phyloP scores from a whole-genome alignment of 35 echinoderm and acorn worm genomes.

The Holothuria glaberrima region DNA sequence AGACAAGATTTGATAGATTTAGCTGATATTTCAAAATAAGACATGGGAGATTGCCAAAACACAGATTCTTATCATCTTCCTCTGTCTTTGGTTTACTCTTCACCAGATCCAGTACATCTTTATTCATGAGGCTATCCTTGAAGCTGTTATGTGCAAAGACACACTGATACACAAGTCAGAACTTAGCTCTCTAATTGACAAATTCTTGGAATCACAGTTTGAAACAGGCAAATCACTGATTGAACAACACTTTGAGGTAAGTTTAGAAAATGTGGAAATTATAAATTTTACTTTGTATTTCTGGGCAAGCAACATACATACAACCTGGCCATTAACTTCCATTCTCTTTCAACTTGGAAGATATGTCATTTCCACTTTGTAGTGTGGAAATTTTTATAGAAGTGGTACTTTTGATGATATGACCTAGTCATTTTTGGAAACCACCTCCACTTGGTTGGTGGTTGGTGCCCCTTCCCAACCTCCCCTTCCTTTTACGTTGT shows the following conservation, averaged over 20 bases:
- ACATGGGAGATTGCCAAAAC: no score
- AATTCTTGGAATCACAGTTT: constrained; percentile 37
- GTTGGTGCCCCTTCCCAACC: no score
- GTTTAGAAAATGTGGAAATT: neutral
- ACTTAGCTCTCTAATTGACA: neutral
- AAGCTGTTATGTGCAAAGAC: constrained; percentile 35
- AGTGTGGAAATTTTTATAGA: no score
- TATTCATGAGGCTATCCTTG: constrained; percentile 55
- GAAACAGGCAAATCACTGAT: constrained; percentile 45
- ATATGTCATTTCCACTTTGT: no score
- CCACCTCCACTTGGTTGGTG: no score
- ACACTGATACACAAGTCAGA: constrained; percentile 37
- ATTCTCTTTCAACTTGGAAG: no score
- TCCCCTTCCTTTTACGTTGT: no score
- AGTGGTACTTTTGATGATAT: no score
- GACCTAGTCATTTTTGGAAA: no score
- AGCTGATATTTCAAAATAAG: neutral
- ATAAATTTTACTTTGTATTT: no score
- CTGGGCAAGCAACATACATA: no score
- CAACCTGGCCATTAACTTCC: no score
- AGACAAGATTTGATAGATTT: neutral
- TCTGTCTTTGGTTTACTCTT: neutral
- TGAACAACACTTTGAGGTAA: constrained; percentile 55
- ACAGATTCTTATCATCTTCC: neutral
- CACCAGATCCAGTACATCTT: constrained; percentile 54